These are phyloP conservation scores for Nemurella pictetii DNA, from an alignment of 2,888 invertebrate species.

Conservation along the genomic window DNA sequence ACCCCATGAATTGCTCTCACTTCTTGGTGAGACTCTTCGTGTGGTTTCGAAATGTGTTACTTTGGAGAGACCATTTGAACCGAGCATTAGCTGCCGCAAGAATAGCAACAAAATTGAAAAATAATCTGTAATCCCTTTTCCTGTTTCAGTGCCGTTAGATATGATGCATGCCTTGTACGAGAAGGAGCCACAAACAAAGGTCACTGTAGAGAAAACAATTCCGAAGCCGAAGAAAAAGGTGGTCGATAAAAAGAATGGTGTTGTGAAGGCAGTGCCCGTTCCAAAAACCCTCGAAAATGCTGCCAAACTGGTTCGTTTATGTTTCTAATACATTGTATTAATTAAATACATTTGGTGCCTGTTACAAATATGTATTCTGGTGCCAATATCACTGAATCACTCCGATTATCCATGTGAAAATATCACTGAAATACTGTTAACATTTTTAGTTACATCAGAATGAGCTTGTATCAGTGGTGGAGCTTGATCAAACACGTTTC, in stretches of 20 bases:
- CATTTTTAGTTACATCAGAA: constrained; percentile 41
- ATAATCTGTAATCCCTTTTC: neutral
- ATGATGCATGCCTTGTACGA: constrained; percentile 69
- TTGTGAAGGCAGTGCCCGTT: constrained; percentile 63
- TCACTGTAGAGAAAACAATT: constrained; percentile 54
- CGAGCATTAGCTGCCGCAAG: constrained; percentile 32
- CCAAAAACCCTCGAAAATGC: constrained; percentile 69
- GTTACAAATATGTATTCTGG: too few relatives aligned
- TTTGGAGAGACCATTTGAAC: constrained; percentile 42
- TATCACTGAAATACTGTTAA: constrained; percentile 18
- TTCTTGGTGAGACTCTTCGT: too few relatives aligned
- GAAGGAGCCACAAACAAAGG: constrained; percentile 54
- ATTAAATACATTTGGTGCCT: neutral
- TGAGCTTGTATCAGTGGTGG: constrained; percentile 47
- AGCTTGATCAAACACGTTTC: constrained; percentile 65
- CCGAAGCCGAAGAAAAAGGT: constrained; percentile 48
- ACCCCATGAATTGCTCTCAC: too few relatives aligned
- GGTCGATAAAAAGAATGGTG: constrained; percentile 56
- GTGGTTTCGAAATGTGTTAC: too few relatives aligned
- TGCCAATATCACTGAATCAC: neutral
- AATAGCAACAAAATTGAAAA: constrained; percentile 6
- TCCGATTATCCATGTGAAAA: neutral
- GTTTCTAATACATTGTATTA: constrained; percentile 38
- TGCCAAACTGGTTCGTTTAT: constrained; percentile 58
- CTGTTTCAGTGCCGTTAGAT: constrained; percentile 64